phyloP scores from a whole-genome alignment of 1,140 invertebrate genomes.

The Sesamia nonagrioides region DNA sequence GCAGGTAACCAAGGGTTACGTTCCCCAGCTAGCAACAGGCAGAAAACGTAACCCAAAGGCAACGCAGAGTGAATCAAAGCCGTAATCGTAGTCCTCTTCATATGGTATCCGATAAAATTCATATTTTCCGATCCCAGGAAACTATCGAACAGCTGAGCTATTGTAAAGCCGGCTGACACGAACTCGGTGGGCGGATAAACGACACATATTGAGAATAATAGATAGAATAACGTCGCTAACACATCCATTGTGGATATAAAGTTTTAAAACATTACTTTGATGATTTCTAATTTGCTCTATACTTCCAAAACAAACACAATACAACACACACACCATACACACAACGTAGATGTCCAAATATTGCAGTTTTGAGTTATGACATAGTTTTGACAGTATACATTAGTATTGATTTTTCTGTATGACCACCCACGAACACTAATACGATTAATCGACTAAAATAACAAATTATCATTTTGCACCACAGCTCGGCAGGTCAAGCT shows the following conservation, averaged over 20 bases:
- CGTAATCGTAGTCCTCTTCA: slow-evolving; percentile 90
- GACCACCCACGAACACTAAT: slow-evolving; percentile 36
- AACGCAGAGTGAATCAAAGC: slow-evolving; percentile 90
- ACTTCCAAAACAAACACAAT: background rate
- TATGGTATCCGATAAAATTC: slow-evolving; percentile 92
- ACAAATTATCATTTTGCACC: too few species aligned
- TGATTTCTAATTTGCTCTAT: background rate
- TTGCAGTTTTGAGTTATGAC: background rate
- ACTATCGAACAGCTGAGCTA: slow-evolving; percentile 89
- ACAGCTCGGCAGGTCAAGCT: too few species aligned
- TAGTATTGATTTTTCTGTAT: slow-evolving; percentile 8
- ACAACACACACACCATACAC: background rate
- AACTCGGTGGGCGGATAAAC: slow-evolving; percentile 93
- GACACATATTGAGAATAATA: slow-evolving; percentile 90
- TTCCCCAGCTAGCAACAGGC: slow-evolving; percentile 70
- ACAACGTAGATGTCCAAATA: background rate
- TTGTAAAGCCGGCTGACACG: slow-evolving; percentile 91
- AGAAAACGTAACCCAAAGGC: slow-evolving; percentile 91
- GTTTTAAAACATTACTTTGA: slow-evolving; percentile 29
- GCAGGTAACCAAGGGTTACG: slow-evolving; percentile 75
- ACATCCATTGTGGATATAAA: slow-evolving; percentile 77
- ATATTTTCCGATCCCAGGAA: slow-evolving; percentile 91
- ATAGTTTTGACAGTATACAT: slow-evolving; percentile 1
- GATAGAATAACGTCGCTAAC: slow-evolving; percentile 90
- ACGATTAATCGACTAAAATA: background rate